Conservation (phyloP, 2,797 vertebrate genomes). For the Ateles fusciceps region DNA sequence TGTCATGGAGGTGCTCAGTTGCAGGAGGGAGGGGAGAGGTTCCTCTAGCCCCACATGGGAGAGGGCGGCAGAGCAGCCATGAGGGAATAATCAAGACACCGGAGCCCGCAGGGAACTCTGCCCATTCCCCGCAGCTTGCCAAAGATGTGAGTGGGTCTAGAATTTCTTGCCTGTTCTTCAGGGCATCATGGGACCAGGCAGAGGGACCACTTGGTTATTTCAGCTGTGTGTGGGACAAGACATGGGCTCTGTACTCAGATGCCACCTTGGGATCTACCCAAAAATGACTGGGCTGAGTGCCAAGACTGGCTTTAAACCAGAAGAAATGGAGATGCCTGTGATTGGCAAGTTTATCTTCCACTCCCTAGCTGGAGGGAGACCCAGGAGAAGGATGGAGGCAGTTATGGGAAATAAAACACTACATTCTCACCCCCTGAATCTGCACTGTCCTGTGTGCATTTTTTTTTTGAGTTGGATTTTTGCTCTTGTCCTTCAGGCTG, state of each 20-base stretch:
- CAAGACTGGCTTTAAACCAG: not conserved
- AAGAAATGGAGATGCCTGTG: too few species aligned
- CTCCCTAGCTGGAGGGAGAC: not conserved
- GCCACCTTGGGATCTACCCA: not conserved
- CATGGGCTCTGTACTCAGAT: not conserved
- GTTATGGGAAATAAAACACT: not conserved
- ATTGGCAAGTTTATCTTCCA: not conserved
- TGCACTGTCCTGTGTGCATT: not conserved
- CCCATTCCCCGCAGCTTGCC: fast-evolving
- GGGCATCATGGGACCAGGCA: too few species aligned
- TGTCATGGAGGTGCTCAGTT: not conserved
- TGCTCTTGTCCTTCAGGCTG: not conserved
- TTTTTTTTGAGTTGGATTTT: not conserved
- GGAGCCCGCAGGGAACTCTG: too few species aligned
- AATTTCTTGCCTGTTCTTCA: not conserved
- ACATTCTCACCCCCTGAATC: not conserved
- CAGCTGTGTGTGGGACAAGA: not conserved
- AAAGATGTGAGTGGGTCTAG: not conserved
- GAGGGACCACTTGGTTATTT: not conserved
- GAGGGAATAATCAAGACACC: not conserved
- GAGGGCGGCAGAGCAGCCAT: not conserved
- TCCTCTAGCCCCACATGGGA: too few species aligned
- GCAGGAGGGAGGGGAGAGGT: not conserved
- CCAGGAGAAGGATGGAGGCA: not conserved
- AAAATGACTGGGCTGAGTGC: not conserved